Evolutionary conservation across 2,888 invertebrate species (phyloP).

Genomic region (Lacanobia oleracea): DNA sequence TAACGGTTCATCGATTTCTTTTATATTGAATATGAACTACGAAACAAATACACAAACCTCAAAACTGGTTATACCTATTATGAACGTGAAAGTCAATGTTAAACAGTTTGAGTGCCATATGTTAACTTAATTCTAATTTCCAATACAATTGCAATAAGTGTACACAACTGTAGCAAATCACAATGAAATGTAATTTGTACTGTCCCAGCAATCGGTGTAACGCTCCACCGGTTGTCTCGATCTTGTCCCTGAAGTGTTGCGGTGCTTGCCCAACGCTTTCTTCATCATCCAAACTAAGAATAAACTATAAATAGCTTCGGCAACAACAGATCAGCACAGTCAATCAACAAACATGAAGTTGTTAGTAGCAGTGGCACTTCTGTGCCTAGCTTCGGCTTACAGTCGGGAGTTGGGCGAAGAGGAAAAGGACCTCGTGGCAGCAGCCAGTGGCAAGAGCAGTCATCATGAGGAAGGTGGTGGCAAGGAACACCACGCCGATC

Average conservation of each 20-base stretch:
- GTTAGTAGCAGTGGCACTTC: constrained; percentile 80
- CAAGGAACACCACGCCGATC: constrained; percentile 84
- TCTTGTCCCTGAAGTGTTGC: constrained; percentile 83
- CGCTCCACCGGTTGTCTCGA: constrained; percentile 79
- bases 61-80: neutral
- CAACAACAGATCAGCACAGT: constrained; percentile 73
- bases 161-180: constrained; percentile 65
- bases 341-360: constrained; percentile 83
- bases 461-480: constrained; percentile 86
- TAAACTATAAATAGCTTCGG: constrained; percentile 88
- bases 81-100: constrained; percentile 12
- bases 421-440: constrained; percentile 84
- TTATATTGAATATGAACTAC: constrained; percentile 5
- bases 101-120: constrained; percentile 21
- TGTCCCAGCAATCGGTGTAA: constrained; percentile 77
- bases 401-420: constrained; percentile 82
- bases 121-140: constrained; percentile 47
- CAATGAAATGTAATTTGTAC: constrained; percentile 72
- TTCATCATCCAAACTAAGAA: constrained; percentile 80
- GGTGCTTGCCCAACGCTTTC: constrained; percentile 84
- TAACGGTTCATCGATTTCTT: constrained; percentile 32
- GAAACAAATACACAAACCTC: neutral
- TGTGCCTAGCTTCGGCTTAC: constrained; percentile 85
- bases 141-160: constrained; percentile 51
- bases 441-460: constrained; percentile 81